phyloP scores from a whole-genome alignment of 2,888 invertebrate species.

The Morinoia aosen region DNA sequence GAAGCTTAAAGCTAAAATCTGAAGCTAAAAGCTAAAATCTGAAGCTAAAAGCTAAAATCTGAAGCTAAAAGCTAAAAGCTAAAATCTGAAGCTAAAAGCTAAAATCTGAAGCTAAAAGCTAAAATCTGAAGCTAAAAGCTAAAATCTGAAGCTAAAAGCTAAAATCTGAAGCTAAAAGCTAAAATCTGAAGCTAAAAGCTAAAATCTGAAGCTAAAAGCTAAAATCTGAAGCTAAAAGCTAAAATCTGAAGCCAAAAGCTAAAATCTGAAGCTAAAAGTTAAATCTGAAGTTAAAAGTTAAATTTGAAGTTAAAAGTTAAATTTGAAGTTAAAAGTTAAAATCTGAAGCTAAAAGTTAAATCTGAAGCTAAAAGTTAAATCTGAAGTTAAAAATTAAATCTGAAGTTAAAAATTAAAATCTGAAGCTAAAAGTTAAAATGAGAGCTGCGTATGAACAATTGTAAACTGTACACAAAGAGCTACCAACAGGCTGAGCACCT shows the following conservation, averaged over 20 bases:
- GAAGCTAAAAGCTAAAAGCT: too few relatives aligned
- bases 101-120: too few relatives aligned
- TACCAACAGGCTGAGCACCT: slow-evolving; percentile 76
- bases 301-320: too few relatives aligned
- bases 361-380: too few relatives aligned
- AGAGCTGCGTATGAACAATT: slow-evolving; percentile 78
- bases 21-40: slow-evolving; percentile 82
- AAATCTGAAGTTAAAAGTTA: too few relatives aligned
- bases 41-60: too few relatives aligned
- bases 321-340: too few relatives aligned
- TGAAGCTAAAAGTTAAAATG: slow-evolving; percentile 84
- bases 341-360: slow-evolving; percentile 86
- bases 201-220: slow-evolving; percentile 87
- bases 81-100: slow-evolving; percentile 87
- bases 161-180: too few relatives aligned
- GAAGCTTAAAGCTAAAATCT: slow-evolving; percentile 78
- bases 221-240: too few relatives aligned
- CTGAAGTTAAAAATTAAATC: too few relatives aligned
- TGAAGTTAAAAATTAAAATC: too few relatives aligned
- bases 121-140: slow-evolving; percentile 68
- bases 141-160: slow-evolving; percentile 87
- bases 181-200: slow-evolving; percentile 68
- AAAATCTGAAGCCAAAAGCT: slow-evolving; percentile 68
- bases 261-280: slow-evolving; percentile 87
- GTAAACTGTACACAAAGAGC: slow-evolving; percentile 76